Evolutionary conservation across 2,113 vertebrate species (phyloP).

Genomic region (Grammomys dolichurus): DNA sequence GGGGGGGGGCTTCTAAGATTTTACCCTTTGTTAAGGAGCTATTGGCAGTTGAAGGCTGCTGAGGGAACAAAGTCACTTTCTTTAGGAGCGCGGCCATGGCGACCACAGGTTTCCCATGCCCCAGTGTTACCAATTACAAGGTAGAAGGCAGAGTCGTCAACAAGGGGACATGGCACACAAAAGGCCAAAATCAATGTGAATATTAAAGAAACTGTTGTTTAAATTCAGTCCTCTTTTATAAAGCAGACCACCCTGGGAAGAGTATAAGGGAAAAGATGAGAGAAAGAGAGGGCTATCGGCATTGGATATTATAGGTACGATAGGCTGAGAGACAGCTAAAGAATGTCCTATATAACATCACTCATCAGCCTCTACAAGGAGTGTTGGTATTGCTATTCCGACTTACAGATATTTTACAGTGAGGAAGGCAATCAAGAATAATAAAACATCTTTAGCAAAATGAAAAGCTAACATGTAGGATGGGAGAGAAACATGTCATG

Average conservation of each 20-base stretch:
- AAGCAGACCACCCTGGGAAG: neutral
- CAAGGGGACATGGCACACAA: neutral
- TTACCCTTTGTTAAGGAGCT: neutral
- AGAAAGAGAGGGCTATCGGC: neutral
- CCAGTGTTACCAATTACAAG: neutral
- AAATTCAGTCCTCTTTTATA: neutral
- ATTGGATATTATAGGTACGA: neutral
- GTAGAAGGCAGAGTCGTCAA: neutral
- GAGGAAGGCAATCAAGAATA: neutral
- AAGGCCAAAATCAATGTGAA: neutral
- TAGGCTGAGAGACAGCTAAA: neutral
- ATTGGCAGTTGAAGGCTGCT: neutral
- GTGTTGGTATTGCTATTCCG: neutral
- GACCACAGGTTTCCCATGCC: neutral
- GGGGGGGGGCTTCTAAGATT: neutral
- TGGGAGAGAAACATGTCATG: neutral
- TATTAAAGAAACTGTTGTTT: neutral
- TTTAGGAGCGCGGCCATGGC: neutral
- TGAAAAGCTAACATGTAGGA: neutral
- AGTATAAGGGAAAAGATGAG: neutral
- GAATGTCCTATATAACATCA: neutral
- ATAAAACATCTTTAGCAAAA: neutral
- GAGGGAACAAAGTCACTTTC: neutral
- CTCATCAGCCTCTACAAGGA: accelerated
- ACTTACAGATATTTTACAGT: neutral